Evolutionary conservation across 2,888 invertebrate genomes (phyloP).

Genomic region (Diarsia mendica): DNA sequence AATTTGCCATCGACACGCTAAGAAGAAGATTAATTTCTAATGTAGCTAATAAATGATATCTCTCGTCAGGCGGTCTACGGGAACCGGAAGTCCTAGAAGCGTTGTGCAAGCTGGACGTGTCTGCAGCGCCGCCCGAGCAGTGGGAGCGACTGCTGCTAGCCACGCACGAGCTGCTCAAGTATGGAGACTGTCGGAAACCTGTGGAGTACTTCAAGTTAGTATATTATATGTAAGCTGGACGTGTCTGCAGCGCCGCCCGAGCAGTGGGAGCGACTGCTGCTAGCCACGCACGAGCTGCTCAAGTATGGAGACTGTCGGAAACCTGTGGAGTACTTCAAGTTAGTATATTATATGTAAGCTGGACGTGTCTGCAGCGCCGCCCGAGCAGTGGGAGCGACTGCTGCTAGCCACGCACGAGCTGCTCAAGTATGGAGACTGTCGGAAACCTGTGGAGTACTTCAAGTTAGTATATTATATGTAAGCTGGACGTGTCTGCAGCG

Average conservation of each 20-base stretch:
- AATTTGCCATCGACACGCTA: no score
- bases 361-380: constrained; percentile 78
- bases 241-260: constrained; percentile 77
- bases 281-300: constrained; percentile 86
- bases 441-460: constrained; percentile 85
- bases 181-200: constrained; percentile 86
- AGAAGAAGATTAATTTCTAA: neutral
- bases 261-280: constrained; percentile 81
- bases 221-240: constrained; percentile 79
- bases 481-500: constrained; percentile 78
- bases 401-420: constrained; percentile 86
- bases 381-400: constrained; percentile 82
- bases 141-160: constrained; percentile 83
- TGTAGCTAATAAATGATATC: neutral
- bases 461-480: constrained; percentile 82
- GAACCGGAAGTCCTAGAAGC: constrained; percentile 87
- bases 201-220: constrained; percentile 87
- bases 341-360: constrained; percentile 77
- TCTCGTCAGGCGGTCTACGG: constrained; percentile 80
- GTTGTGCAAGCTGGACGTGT: constrained; percentile 81
- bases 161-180: constrained; percentile 87
- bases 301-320: constrained; percentile 87
- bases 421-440: constrained; percentile 87
- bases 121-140: constrained; percentile 78
- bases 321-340: constrained; percentile 87